Base-by-base conservation (phyloP, 2,888 invertebrate species). In the Bruchidius siliquastri region DNA sequence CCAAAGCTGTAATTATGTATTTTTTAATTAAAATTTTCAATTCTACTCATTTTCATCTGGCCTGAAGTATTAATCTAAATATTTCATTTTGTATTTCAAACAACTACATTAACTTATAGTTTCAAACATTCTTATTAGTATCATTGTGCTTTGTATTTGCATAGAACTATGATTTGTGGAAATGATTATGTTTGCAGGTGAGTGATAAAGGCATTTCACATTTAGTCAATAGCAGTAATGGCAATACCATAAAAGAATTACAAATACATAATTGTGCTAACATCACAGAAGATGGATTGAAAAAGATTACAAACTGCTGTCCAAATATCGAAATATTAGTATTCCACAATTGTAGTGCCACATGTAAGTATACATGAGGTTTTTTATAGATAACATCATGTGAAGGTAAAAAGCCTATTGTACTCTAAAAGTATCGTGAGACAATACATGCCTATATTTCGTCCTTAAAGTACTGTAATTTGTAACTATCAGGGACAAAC, bases 281-380 rank as follows among this genome's bases (percentile, higher is more conserved):
- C 67, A 75, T 86, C 18, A 83, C 82, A 3, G 82, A 83, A 20
- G 74, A 79, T 20, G 81, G 84, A n/a, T 78, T 87, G 26, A 78
- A 80, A 20, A 73, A 74, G 22, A 83, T 87, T 69, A 79, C 82
- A 3, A 74, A 79, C 67, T 76, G 82, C 73, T 86, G 86, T 74
- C 81, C 81, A 20, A 81, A 82, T 70, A 78, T 86, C 49, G 82
- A 84, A 79, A 79, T 82, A 30, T 78, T 85, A 21, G 80, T 82
- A 69, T 84, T 83, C 74, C 79, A 81, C 72, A 82, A 82, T 71
- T 80, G 49, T 49, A 49, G 49, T 49, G 49, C 49, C 8, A 49
- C 49, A 80, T 72, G 72, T 77, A 68, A 76, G 72, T 70, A 72
- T 77, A 68, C 73, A 76, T 74, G 73, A 74, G n/a, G n/a, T n/a